Percentiles rank a stretch among this genome's conserved stretches.
Evolutionary conservation across 2,113 vertebrate genomes (phyloP).

Genomic region (Tetrao urogallus): DNA sequence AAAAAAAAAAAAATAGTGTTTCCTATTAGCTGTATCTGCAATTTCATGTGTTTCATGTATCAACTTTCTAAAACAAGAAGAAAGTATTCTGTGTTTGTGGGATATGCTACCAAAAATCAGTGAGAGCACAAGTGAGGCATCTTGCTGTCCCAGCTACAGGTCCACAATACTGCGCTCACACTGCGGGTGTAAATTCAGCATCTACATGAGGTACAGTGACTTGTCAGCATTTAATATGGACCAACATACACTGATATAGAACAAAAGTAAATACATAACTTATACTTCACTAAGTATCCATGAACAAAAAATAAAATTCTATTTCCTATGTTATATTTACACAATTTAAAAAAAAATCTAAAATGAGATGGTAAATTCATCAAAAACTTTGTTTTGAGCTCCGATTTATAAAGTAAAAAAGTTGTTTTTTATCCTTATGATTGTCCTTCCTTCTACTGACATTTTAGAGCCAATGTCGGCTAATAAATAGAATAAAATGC

Average conservation of each 20-base stretch:
- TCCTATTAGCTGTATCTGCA: constrained; percentile 43
- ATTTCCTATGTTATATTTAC: constrained; percentile 99
- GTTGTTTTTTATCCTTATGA: constrained; percentile 80
- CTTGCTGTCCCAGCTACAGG: constrained; percentile 74
- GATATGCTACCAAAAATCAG: constrained; percentile 34
- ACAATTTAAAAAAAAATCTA: constrained; percentile 89
- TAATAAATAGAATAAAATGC: constrained; percentile 95
- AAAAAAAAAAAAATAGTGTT: constrained; percentile 41
- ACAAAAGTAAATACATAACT: constrained; percentile 94
- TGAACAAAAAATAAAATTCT: constrained; percentile 97
- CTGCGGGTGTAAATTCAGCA: constrained; percentile 82
- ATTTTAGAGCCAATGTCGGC: constrained; percentile 94
- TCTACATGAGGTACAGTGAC: constrained; percentile 91
- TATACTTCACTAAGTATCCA: constrained; percentile 92
- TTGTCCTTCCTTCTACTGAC: constrained; percentile 90
- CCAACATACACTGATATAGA: constrained; percentile 83
- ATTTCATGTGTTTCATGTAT: constrained; percentile 30
- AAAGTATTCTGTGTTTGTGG: constrained; percentile 55
- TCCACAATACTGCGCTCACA: constrained; percentile 77
- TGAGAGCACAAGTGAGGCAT: constrained; percentile 73
- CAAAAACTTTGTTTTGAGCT: constrained; percentile 89
- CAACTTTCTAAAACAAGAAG: constrained; percentile 41
- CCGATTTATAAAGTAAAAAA: constrained; percentile 80
- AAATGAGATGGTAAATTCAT: constrained; percentile 90
- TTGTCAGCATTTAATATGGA: constrained; percentile 89